These are phyloP conservation scores for Smutsia gigantea DNA, from an alignment of 2,797 vertebrate species.

Conservation along the genomic window DNA sequence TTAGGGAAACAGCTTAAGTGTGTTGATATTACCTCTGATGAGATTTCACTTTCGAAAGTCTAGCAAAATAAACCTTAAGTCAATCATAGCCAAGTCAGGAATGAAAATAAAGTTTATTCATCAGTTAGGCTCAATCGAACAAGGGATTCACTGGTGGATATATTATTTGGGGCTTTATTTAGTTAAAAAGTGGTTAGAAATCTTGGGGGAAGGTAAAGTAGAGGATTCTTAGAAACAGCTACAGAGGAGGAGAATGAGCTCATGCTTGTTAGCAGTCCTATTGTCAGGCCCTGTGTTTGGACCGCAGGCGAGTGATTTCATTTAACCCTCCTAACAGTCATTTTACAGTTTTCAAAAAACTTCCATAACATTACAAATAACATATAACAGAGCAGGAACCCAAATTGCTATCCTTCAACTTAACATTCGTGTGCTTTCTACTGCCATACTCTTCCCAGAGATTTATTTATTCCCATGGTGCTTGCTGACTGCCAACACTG, in stretches of 20 bases:
- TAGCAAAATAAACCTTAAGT: background rate
- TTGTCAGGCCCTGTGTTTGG: fast-evolving
- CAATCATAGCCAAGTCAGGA: background rate
- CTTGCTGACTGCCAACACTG: background rate
- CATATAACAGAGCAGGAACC: background rate
- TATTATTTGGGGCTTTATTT: background rate
- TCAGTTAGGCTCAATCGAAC: background rate
- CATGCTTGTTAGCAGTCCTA: background rate
- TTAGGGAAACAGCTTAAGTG: background rate
- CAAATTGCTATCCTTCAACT: background rate
- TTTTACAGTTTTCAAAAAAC: background rate
- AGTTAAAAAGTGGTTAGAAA: background rate
- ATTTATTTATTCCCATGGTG: background rate
- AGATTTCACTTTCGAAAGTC: background rate
- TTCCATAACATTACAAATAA: background rate
- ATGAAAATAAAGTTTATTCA: background rate
- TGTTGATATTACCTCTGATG: background rate
- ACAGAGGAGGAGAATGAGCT: background rate
- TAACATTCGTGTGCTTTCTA: background rate
- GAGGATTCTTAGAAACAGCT: background rate
- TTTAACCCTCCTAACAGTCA: background rate
- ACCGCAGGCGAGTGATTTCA: background rate
- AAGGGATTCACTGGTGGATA: background rate
- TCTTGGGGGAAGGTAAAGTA: background rate
- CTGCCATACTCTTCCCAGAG: background rate